These are phyloP conservation scores for Ichneumoninae sp. DNA, from an alignment of 2,888 invertebrate species.

Conservation along the genomic window DNA sequence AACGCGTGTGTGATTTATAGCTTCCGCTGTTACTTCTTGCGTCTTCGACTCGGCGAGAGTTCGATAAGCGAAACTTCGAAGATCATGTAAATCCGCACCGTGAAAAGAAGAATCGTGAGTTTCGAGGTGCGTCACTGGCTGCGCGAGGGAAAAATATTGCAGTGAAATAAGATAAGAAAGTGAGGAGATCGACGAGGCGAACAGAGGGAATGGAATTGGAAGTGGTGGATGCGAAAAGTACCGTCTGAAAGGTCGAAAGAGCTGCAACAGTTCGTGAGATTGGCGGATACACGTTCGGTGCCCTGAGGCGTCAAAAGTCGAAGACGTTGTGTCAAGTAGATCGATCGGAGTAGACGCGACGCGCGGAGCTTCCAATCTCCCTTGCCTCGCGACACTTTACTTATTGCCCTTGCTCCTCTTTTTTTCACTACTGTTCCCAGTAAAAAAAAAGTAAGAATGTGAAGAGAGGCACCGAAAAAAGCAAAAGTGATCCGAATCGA, in stretches of 20 bases:
- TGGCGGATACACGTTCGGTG: slow-evolving; percentile 28
- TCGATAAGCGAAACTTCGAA: slow-evolving; percentile 63
- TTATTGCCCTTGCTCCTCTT: background rate
- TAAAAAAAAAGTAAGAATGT: background rate
- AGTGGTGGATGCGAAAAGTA: slow-evolving; percentile 39
- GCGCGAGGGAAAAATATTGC: slow-evolving; percentile 40
- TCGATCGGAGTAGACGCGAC: slow-evolving; percentile 17
- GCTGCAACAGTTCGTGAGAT: slow-evolving; percentile 55
- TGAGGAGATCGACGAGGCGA: slow-evolving; percentile 38
- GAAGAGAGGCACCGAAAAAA: slow-evolving; percentile 8
- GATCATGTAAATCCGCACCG: slow-evolving; percentile 61
- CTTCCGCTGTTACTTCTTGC: slow-evolving; percentile 44
- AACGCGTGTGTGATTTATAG: slow-evolving; percentile 54
- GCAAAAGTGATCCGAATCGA: slow-evolving; percentile 22
- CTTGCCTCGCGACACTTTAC: background rate
- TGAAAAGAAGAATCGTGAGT: slow-evolving; percentile 46
- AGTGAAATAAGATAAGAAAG: slow-evolving; percentile 59
- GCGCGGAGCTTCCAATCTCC: slow-evolving; percentile 4
- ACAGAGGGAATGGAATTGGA: slow-evolving; percentile 22
- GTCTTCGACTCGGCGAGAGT: slow-evolving; percentile 34
- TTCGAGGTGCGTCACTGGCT: slow-evolving; percentile 37
- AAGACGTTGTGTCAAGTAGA: slow-evolving; percentile 37
- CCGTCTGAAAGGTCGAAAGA: slow-evolving; percentile 50
- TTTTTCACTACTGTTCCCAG: background rate
- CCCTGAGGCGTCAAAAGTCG: slow-evolving; percentile 38